Conservation (phyloP, 2,888 invertebrate species). For the Lamellibrachia columna region DNA sequence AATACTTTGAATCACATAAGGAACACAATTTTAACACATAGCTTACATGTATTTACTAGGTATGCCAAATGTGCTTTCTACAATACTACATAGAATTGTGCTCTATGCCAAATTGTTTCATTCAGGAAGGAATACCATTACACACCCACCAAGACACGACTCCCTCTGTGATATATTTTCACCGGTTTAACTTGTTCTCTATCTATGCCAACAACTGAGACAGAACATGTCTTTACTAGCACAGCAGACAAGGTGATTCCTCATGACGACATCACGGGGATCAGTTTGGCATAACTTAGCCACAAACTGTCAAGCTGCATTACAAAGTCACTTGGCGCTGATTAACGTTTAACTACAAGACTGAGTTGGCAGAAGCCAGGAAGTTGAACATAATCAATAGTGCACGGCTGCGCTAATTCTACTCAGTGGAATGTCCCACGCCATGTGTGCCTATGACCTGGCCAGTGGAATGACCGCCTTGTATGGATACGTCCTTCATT, state of each 20-base stretch:
- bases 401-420: not conserved
- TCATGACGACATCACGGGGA: not conserved
- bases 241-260: not conserved
- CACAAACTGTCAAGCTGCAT: conserved; percentile 6
- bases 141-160: too few species aligned
- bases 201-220: not conserved
- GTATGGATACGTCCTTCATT: not conserved
- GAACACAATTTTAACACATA: too few species aligned
- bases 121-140: too few species aligned
- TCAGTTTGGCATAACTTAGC: not conserved
- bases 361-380: not conserved
- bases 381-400: not conserved
- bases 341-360: not conserved
- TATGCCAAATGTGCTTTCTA: too few species aligned
- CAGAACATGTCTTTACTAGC: not conserved
- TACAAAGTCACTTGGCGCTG: not conserved
- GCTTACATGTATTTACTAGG: too few species aligned
- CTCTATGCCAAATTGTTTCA: too few species aligned
- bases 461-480: not conserved
- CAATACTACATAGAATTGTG: too few species aligned
- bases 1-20: too few species aligned
- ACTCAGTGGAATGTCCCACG: not conserved
- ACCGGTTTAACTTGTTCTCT: not conserved
- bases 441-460: not conserved
- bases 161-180: not conserved